These are phyloP conservation scores for Tipula lateralis DNA, from an alignment of 2,888 invertebrate species.

Conservation along the genomic window DNA sequence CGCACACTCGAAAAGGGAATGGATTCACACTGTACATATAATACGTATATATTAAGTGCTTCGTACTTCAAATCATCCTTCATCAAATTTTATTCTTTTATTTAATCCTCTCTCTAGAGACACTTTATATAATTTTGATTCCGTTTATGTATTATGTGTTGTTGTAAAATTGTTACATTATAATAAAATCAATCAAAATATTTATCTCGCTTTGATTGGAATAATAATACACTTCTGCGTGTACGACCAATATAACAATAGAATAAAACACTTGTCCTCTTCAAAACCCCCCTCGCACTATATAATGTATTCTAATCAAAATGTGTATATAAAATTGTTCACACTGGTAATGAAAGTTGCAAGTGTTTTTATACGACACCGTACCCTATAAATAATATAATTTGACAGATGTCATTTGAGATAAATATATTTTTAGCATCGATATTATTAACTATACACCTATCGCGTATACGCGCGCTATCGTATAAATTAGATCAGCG, in stretches of 20 bases:
- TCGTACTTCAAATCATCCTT: background rate
- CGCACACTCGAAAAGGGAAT: background rate
- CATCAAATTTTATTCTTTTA: background rate
- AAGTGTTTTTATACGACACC: background rate
- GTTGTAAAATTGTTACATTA: background rate
- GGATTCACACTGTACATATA: background rate
- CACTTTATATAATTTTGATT: background rate
- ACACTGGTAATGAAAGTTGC: background rate
- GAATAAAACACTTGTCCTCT: slow-evolving; percentile 4
- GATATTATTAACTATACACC: background rate
- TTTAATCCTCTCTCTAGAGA: background rate
- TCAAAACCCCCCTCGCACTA: background rate
- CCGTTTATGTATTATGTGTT: background rate
- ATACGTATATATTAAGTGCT: background rate
- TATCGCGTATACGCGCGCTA: background rate
- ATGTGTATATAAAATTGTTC: background rate
- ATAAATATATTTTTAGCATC: background rate
- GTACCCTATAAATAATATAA: background rate
- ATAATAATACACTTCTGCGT: background rate
- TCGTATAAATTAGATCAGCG: background rate
- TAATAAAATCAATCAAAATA: slow-evolving; percentile 19
- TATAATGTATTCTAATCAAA: background rate
- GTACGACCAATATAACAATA: background rate
- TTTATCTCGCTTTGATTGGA: background rate
- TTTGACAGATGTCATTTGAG: background rate